Percentiles rank a stretch among this genome's conserved stretches.
These are phyloP conservation scores for Eulithis prunata DNA, from an alignment of 2,888 invertebrate species.

Conservation along the genomic window DNA sequence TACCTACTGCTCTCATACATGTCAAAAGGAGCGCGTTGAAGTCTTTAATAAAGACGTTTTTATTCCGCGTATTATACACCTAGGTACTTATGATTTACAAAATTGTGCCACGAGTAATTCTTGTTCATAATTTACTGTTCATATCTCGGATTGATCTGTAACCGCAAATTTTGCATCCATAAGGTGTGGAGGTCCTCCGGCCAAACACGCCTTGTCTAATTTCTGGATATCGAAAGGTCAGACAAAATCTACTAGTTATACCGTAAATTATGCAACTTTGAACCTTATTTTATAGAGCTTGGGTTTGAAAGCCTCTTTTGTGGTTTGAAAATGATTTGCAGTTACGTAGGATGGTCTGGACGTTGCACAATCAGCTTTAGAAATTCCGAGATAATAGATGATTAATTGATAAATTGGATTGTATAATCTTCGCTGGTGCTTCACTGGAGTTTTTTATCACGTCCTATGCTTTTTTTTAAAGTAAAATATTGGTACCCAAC, in stretches of 20 bases:
- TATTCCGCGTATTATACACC: background rate
- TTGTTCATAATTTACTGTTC: background rate
- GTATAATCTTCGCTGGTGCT: conserved; percentile 29
- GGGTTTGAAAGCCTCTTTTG: conserved; percentile 10
- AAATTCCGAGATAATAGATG: conserved; percentile 29
- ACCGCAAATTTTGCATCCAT: conserved; percentile 6
- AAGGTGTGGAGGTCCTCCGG: conserved; percentile 34
- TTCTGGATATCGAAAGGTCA: conserved; percentile 56
- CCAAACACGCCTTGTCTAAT: conserved; percentile 47
- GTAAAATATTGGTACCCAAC: too few species aligned
- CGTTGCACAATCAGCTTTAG: conserved; percentile 33
- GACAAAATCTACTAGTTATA: conserved; percentile 17
- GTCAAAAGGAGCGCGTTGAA: conserved; percentile 16
- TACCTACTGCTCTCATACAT: background rate
- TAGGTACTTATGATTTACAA: background rate
- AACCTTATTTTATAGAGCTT: conserved; percentile 1
- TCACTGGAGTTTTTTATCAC: conserved; percentile 8
- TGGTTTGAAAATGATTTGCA: conserved; percentile 41
- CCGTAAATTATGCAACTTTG: conserved; percentile 1
- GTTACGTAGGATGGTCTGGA: conserved; percentile 19
- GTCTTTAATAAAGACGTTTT: conserved; percentile 10
- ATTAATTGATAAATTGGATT: conserved; percentile 31
- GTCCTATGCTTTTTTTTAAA: too few species aligned
- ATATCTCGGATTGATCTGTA: conserved; percentile 4
- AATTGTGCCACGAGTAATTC: background rate